phyloP scores from a whole-genome alignment of 2,888 invertebrate species.

The Cloeon dipterum region DNA sequence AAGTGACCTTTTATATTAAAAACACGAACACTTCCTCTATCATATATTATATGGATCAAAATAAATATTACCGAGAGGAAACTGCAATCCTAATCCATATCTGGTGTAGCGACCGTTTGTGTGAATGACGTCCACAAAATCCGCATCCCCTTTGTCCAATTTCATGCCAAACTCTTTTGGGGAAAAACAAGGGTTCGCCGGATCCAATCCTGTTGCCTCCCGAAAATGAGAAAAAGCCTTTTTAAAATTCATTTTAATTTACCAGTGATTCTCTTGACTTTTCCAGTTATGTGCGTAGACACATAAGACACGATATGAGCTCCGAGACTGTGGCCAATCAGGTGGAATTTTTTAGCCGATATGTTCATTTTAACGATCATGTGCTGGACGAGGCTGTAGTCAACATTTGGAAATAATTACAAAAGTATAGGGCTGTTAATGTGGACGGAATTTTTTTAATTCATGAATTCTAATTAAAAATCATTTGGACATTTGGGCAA shows the following conservation, averaged over 20 bases:
- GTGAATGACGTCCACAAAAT: neutral
- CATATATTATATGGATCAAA: too few relatives aligned
- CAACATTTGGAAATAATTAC: too few relatives aligned
- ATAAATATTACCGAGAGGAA: neutral
- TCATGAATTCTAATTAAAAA: too few relatives aligned
- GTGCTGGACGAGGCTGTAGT: neutral
- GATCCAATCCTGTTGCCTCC: too few relatives aligned
- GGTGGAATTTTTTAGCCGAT: neutral
- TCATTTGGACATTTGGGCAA: too few relatives aligned
- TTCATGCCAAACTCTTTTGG: neutral
- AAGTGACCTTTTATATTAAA: too few relatives aligned
- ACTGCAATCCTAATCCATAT: neutral
- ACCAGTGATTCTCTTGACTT: neutral
- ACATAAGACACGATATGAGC: neutral
- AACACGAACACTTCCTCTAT: too few relatives aligned
- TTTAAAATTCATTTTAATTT: neutral
- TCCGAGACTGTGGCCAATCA: neutral
- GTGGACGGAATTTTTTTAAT: too few relatives aligned
- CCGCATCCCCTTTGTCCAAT: neutral
- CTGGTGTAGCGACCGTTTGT: too few relatives aligned
- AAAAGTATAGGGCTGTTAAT: too few relatives aligned
- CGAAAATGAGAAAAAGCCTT: neutral
- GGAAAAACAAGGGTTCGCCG: neutral
- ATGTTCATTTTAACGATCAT: neutral
- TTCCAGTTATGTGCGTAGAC: neutral